phyloP scores from a whole-genome alignment of 2,888 invertebrate genomes.

The Lithophane semibrunnea region DNA sequence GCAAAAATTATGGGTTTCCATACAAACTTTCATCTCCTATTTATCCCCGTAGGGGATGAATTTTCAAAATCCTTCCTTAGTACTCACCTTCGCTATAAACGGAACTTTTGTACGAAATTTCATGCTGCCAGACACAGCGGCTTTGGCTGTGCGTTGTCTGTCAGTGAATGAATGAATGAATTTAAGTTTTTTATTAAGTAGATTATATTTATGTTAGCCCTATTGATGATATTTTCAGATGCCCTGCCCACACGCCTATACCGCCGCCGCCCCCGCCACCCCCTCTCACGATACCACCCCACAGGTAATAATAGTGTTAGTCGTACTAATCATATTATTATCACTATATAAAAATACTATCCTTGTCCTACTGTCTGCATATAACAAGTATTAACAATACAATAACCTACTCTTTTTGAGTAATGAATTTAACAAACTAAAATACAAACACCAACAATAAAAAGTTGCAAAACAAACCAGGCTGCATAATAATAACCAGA shows the following conservation, averaged over 20 bases:
- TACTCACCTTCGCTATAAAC: background rate
- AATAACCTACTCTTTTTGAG: background rate
- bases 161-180: background rate
- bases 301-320: constrained; percentile 80
- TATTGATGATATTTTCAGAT: constrained; percentile 80
- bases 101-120: background rate
- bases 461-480: background rate
- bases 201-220: constrained; percentile 57
- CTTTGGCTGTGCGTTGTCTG: background rate
- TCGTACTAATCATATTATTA: constrained; percentile 19
- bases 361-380: background rate
- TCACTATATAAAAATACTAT: too few species aligned
- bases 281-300: constrained; percentile 88
- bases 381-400: background rate
- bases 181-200: background rate
- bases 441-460: background rate
- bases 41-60: too few species aligned
- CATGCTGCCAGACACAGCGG: background rate
- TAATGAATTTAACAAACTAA: background rate
- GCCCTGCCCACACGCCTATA: constrained; percentile 90
- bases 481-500: too few species aligned
- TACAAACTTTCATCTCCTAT: too few species aligned
- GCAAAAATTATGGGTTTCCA: background rate
- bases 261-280: constrained; percentile 92
- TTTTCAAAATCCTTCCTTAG: background rate